Evolutionary conservation across 2,797 vertebrate genomes (phyloP).

Genomic region (Cuculus canorus): DNA sequence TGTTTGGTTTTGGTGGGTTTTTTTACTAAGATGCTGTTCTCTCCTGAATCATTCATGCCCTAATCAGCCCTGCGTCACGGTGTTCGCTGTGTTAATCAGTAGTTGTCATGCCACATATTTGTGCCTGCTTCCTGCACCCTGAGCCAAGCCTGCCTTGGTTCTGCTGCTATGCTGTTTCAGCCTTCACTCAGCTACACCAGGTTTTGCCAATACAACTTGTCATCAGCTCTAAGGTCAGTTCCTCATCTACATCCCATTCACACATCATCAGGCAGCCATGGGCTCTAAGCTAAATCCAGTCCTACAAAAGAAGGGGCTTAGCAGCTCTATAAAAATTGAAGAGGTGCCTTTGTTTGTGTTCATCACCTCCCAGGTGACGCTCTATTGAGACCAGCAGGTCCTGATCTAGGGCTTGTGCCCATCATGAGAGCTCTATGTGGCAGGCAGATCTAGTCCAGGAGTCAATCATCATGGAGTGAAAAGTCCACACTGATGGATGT

Average conservation of each 20-base stretch:
- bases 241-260: neutral
- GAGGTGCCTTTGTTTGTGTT: slow-evolving; percentile 31
- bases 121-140: slow-evolving; percentile 1
- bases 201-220: slow-evolving; percentile 43
- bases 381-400: neutral
- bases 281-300: slow-evolving; percentile 21
- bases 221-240: slow-evolving; percentile 44
- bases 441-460: neutral
- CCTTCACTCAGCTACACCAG: slow-evolving; percentile 26
- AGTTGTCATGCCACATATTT: neutral
- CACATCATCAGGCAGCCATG: slow-evolving; percentile 40
- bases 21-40: neutral
- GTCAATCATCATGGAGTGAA: neutral
- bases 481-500: neutral
- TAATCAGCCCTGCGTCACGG: neutral
- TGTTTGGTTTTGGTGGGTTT: neutral
- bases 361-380: slow-evolving; percentile 26
- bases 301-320: slow-evolving; percentile 43
- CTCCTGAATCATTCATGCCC: neutral
- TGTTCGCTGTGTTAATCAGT: neutral
- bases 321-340: slow-evolving; percentile 32
- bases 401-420: neutral
- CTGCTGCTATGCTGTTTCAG: neutral
- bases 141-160: neutral
- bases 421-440: neutral